phyloP scores from a whole-genome alignment of 2,113 vertebrate genomes.

The Tupaia tana region DNA sequence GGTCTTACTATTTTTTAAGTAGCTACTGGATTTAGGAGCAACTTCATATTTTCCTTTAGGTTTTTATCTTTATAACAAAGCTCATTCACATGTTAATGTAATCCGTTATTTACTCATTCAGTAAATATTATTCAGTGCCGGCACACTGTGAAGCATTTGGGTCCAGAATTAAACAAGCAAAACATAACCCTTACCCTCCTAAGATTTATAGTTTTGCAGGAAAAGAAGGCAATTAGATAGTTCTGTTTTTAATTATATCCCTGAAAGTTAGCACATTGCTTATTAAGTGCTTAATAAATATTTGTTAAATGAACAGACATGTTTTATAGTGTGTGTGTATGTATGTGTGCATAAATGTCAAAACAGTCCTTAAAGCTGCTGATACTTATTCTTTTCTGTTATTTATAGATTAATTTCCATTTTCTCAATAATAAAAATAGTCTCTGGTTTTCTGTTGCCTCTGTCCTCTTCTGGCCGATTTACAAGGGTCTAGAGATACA shows the following conservation, averaged over 20 bases:
- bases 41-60: not conserved
- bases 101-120: not conserved
- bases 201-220: conserved; percentile 6
- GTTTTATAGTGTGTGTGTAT: not conserved
- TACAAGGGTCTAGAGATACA: not conserved
- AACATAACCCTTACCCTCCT: not conserved
- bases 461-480: not conserved
- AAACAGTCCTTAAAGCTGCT: conserved; percentile 1
- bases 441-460: not conserved
- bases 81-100: not conserved
- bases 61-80: not conserved
- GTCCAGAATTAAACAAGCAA: not conserved
- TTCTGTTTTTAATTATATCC: conserved; percentile 54
- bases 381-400: not conserved
- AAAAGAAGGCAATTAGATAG: conserved; percentile 2
- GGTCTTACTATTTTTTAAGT: not conserved
- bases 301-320: not conserved
- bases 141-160: not conserved
- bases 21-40: not conserved
- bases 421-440: conserved; percentile 6
- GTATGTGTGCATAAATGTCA: not conserved
- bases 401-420: not conserved
- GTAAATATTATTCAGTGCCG: not conserved
- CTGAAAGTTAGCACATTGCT: conserved; percentile 30
- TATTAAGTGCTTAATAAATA: conserved; percentile 53